Conservation (phyloP, 2,888 invertebrate species). For the Caenorhabditis imperialis region DNA sequence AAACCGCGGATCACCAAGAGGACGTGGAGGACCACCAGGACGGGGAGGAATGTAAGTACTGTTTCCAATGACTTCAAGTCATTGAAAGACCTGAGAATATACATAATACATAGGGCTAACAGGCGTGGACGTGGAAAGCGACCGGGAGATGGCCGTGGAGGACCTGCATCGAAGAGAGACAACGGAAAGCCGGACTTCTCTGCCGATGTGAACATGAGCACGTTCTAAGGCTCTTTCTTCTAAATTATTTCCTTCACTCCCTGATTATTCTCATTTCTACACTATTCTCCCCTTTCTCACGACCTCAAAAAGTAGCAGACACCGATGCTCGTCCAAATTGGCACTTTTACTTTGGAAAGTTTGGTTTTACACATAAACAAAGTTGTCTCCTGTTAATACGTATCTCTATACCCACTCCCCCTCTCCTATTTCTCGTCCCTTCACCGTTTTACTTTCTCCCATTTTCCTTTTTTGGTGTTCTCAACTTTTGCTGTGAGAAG, state of each 20-base stretch:
- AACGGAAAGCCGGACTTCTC: constrained; percentile 71
- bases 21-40: constrained; percentile 43
- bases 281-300: constrained; percentile 19
- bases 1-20: constrained; percentile 47
- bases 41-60: constrained; percentile 45
- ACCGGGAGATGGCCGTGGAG: constrained; percentile 71
- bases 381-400: constrained; percentile 33
- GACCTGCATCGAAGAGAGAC: constrained; percentile 74
- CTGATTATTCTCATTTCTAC: not conserved
- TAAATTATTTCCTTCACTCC: constrained; percentile 10
- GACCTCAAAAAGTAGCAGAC: constrained; percentile 49
- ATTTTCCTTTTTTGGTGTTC: constrained; percentile 6
- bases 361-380: constrained; percentile 15
- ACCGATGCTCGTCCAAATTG: constrained; percentile 30
- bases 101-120: no score
- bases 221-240: constrained; percentile 50
- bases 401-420: constrained; percentile 34
- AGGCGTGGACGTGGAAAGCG: constrained; percentile 70
- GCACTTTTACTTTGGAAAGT: constrained; percentile 36
- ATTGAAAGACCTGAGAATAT: no score
- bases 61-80: not conserved
- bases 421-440: not conserved
- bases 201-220: constrained; percentile 70
- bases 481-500: constrained; percentile 38
- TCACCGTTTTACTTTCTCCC: constrained; percentile 1